A percentile compares a stretch with the other conserved stretches of the same genome.
phyloP scores from a whole-genome alignment of 2,113 vertebrate genomes.

The Neopipo cinnamomea region DNA sequence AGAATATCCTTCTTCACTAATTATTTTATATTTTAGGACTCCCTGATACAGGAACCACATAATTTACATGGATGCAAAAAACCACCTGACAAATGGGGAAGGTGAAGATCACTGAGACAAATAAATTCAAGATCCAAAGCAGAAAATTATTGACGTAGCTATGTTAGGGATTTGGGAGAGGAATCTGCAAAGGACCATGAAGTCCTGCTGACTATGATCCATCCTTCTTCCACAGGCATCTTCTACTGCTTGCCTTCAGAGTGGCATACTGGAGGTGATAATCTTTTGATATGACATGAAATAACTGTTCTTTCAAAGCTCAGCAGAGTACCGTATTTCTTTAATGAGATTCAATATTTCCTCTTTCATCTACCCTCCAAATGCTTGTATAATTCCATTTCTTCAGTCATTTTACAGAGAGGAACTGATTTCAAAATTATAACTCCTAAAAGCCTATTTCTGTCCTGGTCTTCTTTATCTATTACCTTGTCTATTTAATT shows the following conservation, averaged over 20 bases:
- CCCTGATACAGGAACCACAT: neutral
- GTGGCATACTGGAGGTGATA: neutral
- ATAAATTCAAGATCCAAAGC: neutral
- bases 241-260: neutral
- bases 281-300: neutral
- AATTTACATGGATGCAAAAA: rapidly evolving
- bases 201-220: neutral
- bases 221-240: neutral
- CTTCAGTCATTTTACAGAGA: neutral
- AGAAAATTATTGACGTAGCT: neutral
- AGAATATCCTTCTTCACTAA: neutral
- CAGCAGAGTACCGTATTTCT: neutral
- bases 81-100: rapidly evolving
- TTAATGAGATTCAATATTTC: neutral
- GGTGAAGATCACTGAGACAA: neutral
- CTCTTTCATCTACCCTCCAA: neutral
- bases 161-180: neutral
- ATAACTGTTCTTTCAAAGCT: neutral
- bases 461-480: neutral
- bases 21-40: neutral
- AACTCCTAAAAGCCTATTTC: slow-evolving; percentile 14
- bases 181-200: neutral
- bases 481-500: slow-evolving; percentile 21
- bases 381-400: neutral
- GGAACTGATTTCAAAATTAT: slow-evolving; percentile 22